Conservation (phyloP, 2,113 vertebrate species). For the Melanerpes aurifrons region DNA sequence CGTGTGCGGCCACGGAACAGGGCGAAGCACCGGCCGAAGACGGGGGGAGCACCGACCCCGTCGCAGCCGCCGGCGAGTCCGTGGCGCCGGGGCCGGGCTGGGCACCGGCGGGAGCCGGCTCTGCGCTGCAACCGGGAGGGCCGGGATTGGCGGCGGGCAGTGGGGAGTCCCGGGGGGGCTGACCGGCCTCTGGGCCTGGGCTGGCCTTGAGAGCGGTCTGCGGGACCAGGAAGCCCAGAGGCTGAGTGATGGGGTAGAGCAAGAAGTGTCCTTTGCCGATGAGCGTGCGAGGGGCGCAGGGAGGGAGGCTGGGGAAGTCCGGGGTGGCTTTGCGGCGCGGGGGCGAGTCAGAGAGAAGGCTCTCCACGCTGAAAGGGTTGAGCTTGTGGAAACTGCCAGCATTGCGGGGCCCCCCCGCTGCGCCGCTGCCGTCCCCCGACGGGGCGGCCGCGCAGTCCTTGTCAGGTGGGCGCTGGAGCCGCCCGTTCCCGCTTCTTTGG, state of each 20-base stretch:
- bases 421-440: conserved; percentile 53
- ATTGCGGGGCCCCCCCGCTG: conserved; percentile 71
- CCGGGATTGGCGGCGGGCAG: conserved; percentile 56
- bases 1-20: not conserved
- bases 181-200: conserved; percentile 62
- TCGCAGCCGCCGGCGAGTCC: conserved; percentile 66
- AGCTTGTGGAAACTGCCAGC: conserved; percentile 84
- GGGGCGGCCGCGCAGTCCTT: conserved; percentile 78
- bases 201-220: conserved; percentile 86
- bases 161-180: conserved; percentile 54
- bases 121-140: conserved; percentile 66
- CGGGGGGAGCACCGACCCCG: not conserved
- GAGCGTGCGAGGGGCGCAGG: conserved; percentile 84
- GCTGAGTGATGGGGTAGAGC: conserved; percentile 95
- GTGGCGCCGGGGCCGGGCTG: conserved; percentile 49
- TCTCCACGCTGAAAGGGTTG: conserved; percentile 95
- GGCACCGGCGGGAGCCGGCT: conserved; percentile 42
- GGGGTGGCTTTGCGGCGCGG: conserved; percentile 86
- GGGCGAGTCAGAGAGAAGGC: conserved; percentile 91
- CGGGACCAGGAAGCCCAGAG: conserved; percentile 93
- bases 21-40: not conserved
- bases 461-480: conserved; percentile 75
- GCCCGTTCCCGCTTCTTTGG: conserved; percentile 86
- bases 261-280: conserved; percentile 94
- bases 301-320: conserved; percentile 85